Evolutionary conservation across 1,140 invertebrate species (phyloP).

Genomic region (Zaprionus gabonicus): DNA sequence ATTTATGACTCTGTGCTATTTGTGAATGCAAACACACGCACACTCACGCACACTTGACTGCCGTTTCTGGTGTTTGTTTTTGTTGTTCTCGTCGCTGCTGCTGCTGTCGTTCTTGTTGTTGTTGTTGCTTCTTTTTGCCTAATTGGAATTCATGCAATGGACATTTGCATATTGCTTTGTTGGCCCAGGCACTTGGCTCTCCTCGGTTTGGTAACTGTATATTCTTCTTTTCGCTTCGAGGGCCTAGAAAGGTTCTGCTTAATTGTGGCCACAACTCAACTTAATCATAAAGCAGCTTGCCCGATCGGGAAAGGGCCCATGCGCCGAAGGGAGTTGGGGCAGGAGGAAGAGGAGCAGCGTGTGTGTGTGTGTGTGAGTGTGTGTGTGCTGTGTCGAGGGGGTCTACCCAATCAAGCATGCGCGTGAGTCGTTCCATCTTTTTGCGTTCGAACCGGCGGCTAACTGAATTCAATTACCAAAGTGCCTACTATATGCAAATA

Average conservation of each 20-base stretch:
- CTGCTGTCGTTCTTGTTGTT: constrained; percentile 13
- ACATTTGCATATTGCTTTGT: constrained; percentile 81
- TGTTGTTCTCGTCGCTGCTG: constrained; percentile 36
- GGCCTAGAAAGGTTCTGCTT: constrained; percentile 81
- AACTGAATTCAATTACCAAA: constrained; percentile 83
- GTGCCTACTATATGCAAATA: constrained; percentile 83
- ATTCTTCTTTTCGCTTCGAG: constrained; percentile 58
- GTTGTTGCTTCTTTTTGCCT: constrained; percentile 66
- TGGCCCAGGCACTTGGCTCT: constrained; percentile 71
- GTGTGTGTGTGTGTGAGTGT: not conserved
- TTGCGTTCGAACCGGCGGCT: constrained; percentile 63
- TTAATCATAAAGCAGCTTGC: constrained; percentile 70
- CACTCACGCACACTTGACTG: constrained; percentile 42
- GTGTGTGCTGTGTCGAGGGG: not conserved
- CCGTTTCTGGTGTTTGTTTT: constrained; percentile 35
- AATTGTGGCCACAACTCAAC: constrained; percentile 73
- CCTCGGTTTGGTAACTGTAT: constrained; percentile 71
- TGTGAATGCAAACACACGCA: constrained; percentile 72
- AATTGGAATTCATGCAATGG: constrained; percentile 80
- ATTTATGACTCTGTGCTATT: constrained; percentile 77
- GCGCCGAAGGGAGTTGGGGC: not conserved
- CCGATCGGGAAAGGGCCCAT: constrained; percentile 9
- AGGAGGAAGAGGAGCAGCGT: not conserved
- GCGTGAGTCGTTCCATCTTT: constrained; percentile 75
- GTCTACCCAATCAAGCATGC: constrained; percentile 73